Evolutionary conservation across 2,888 invertebrate species (phyloP).

Genomic region (Stenichneumon culpator): DNA sequence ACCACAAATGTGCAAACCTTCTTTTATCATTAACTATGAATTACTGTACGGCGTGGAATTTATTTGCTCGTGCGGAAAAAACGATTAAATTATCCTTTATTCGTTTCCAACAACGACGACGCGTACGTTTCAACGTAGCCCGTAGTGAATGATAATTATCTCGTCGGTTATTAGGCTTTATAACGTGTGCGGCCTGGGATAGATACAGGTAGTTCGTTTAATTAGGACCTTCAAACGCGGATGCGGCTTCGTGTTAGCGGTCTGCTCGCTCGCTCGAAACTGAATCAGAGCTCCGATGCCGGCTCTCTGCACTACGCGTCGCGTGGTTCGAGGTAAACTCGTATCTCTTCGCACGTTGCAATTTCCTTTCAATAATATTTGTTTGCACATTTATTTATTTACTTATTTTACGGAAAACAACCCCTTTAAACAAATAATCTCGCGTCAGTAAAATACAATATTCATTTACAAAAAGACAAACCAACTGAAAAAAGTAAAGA

Average conservation of each 20-base stretch:
- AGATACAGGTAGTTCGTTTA: slow-evolving; percentile 1
- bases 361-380: not conserved
- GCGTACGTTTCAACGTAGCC: not conserved
- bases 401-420: not conserved
- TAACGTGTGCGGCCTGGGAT: slow-evolving; percentile 21
- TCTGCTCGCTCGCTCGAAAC: slow-evolving; percentile 13
- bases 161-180: slow-evolving; percentile 49
- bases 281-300: slow-evolving; percentile 18
- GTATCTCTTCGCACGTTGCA: slow-evolving; percentile 3
- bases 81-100: not conserved
- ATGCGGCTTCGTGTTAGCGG: slow-evolving; percentile 19
- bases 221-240: slow-evolving; percentile 57
- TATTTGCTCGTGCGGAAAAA: not conserved
- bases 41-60: not conserved
- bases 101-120: not conserved
- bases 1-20: not conserved
- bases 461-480: not conserved
- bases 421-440: not conserved
- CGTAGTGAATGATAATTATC: slow-evolving; percentile 38
- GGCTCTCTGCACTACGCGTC: slow-evolving; percentile 1
- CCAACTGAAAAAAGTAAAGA: not conserved
- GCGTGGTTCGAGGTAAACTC: slow-evolving; percentile 21
- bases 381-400: not conserved
- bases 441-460: not conserved
- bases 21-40: not conserved